phyloP scores from a whole-genome alignment of 1,140 invertebrate genomes.

The Bombus pyrosoma region DNA sequence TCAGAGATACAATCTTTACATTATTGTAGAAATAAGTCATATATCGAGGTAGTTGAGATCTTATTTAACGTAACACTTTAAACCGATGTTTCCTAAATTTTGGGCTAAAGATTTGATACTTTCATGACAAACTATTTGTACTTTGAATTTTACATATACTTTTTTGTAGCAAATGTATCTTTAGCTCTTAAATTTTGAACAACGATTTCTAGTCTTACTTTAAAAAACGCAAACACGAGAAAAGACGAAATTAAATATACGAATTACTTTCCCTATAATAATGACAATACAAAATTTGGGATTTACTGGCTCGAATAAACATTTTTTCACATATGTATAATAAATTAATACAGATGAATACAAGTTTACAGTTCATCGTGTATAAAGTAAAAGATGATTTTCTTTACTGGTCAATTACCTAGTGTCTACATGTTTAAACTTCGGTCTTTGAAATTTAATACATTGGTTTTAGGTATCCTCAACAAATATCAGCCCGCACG shows the following conservation, averaged over 20 bases:
- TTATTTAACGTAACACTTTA: constrained; percentile 44
- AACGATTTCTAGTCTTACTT: constrained; percentile 19
- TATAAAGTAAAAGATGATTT: constrained; percentile 34
- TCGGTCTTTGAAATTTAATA: constrained; percentile 22
- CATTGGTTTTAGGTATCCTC: constrained; percentile 19
- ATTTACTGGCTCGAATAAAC: constrained; percentile 30
- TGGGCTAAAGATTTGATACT: constrained; percentile 38
- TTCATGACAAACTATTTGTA: constrained; percentile 52
- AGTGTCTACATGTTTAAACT: constrained; percentile 34
- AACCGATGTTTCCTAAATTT: constrained; percentile 43
- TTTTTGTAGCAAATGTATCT: constrained; percentile 35
- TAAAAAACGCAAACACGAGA: background rate
- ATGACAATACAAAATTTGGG: constrained; percentile 24
- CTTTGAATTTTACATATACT: constrained; percentile 44
- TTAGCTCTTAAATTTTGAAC: constrained; percentile 34
- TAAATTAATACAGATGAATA: constrained; percentile 9
- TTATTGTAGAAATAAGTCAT: constrained; percentile 44
- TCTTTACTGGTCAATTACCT: constrained; percentile 27
- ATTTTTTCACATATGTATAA: constrained; percentile 3
- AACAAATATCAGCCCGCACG: constrained; percentile 52
- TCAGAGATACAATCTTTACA: constrained; percentile 21
- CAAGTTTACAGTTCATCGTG: background rate
- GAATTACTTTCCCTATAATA: background rate
- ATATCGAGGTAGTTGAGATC: constrained; percentile 52
- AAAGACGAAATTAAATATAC: background rate